Percentiles rank a stretch among this genome's conserved stretches.
These are phyloP conservation scores for Sisor rabdophorus DNA, from an alignment of 2,113 vertebrate genomes.

Conservation along the genomic window DNA sequence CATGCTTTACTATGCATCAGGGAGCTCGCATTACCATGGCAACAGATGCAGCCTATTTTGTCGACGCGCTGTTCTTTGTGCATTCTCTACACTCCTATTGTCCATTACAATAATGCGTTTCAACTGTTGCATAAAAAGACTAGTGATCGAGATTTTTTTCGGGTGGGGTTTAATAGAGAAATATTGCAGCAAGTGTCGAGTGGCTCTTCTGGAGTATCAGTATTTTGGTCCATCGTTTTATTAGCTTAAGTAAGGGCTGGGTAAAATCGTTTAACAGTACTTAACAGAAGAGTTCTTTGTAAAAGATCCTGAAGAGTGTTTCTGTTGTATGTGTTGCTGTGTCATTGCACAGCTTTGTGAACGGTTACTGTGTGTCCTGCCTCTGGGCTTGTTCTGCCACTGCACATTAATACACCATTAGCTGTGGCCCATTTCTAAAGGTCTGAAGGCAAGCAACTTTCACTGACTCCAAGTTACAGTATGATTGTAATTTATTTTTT, in stretches of 20 bases:
- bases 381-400: neutral
- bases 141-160: neutral
- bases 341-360: neutral
- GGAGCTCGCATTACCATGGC: conserved; percentile 54
- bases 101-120: neutral
- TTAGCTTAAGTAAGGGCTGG: neutral
- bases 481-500: neutral
- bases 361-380: neutral
- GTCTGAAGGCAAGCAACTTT: conserved; percentile 14
- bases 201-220: neutral
- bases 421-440: conserved; percentile 4
- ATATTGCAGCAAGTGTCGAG: neutral
- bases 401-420: conserved; percentile 31
- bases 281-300: neutral
- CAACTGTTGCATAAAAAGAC: neutral
- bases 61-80: conserved; percentile 27
- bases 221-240: neutral
- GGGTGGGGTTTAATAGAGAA: neutral
- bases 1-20: conserved; percentile 31
- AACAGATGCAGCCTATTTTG: conserved; percentile 46
- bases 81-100: conserved; percentile 15
- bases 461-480: neutral
- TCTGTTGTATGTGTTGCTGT: neutral
- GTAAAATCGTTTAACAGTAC: neutral
- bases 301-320: neutral